Evolutionary conservation across 1,140 invertebrate genomes (phyloP), one percentile per base, ranked within the genome.

Genomic region (Drosophila lowei): DNA sequence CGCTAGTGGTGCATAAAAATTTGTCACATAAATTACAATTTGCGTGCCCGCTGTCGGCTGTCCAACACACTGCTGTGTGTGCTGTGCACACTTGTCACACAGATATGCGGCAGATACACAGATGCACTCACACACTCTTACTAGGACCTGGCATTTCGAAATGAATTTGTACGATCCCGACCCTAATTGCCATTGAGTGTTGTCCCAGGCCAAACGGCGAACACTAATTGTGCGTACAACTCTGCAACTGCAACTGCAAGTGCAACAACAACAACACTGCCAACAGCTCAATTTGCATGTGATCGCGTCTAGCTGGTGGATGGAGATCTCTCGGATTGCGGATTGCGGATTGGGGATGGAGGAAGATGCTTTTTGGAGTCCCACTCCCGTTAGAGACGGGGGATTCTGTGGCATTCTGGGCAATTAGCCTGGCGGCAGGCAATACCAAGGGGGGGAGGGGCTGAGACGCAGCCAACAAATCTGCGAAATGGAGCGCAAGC

Each of bases 11-110:
- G 76, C 81, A 86, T 86, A 78, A 81, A 88, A 86, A 86, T 86
- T 86, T 86, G 81, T 88, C 81, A 81, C 81, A 88, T 86, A 86
- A 86, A 86, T 86, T 88, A 88, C 83, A 86, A 86, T 86, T 86
- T 86, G 81, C 78, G 79, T 77, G 56, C 68, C 54, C 52, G 7
- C 74, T 77, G 80, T 77, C 68, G 80, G 8, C 57, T 79, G 79
- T 76, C 80, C 77, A 72, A 60, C 73, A 62, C 56, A 53, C 60
- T 5, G 23, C 18, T 18, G 18, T 18, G 18, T 38, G n/a, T 28
- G 38, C 49, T 41, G 48, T 49, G 61, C 79, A 60, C 61, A 78
- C 78, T 72, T 76, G 77, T 79, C 59, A 67, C 63, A 64, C 44
- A 55, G 38, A 70, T 44, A 25, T 21, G 46, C 47, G 61, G 50